Conservation (phyloP, 2,113 vertebrate genomes). For the Neodon shergylaensis region DNA sequence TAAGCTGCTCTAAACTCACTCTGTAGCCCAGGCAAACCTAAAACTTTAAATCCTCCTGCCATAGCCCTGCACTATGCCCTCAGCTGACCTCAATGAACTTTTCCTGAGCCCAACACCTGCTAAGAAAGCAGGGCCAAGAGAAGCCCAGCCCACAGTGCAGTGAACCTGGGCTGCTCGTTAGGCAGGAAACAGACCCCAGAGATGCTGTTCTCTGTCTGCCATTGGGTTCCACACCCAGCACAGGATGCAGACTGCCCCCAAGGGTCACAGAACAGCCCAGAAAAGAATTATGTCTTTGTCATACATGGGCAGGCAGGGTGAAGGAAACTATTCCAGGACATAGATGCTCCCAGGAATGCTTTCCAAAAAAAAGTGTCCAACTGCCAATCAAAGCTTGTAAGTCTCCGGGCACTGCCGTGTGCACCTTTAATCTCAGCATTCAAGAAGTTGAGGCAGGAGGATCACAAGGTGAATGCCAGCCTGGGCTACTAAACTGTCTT, state of each 20-base stretch:
- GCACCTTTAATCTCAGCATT: background rate
- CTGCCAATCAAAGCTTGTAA: background rate
- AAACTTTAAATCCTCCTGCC: background rate
- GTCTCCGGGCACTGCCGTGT: background rate
- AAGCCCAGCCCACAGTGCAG: background rate
- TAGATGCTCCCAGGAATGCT: background rate
- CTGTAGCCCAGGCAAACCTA: background rate
- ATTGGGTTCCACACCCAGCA: background rate
- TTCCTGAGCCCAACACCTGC: background rate
- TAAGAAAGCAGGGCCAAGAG: background rate
- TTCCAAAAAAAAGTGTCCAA: background rate
- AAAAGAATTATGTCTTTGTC: background rate
- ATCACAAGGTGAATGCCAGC: background rate
- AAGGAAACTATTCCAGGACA: background rate
- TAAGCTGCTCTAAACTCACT: background rate
- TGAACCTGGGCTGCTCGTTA: too few relatives aligned
- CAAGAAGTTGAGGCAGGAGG: background rate
- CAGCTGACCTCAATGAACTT: background rate
- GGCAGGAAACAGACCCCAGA: background rate
- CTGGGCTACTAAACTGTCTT: background rate
- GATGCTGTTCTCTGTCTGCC: background rate
- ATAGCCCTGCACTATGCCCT: background rate
- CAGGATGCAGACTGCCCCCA: background rate
- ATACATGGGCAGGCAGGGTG: background rate
- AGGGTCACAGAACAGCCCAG: background rate